Percentiles rank a stretch among this genome's conserved stretches.
phyloP scores from a whole-genome alignment of 2,113 vertebrate genomes.

The Nothoprocta perdicaria region DNA sequence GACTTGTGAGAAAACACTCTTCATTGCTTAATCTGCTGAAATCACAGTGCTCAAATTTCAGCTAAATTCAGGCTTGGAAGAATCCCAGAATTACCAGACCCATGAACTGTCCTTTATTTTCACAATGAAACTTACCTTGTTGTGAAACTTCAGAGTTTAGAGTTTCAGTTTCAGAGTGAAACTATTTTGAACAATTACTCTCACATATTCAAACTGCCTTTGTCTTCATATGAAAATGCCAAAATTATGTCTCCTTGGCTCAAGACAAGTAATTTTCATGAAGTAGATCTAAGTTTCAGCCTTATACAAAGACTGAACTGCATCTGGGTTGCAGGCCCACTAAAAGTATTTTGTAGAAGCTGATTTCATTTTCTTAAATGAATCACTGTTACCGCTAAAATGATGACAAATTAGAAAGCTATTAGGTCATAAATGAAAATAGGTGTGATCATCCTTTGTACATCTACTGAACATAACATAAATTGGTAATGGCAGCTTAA shows the following conservation, averaged over 20 bases:
- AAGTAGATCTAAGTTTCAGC: neutral
- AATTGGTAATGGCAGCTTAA: neutral
- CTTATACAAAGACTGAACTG: neutral
- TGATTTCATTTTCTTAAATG: neutral
- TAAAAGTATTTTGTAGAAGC: neutral
- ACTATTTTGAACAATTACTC: conserved; percentile 15
- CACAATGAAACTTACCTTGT: neutral
- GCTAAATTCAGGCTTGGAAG: neutral
- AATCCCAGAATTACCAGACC: neutral
- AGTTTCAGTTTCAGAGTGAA: neutral
- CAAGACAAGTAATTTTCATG: conserved; percentile 8
- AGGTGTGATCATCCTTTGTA: neutral
- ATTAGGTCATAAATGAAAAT: neutral
- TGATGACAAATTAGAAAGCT: neutral
- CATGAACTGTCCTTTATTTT: neutral
- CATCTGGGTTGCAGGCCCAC: neutral
- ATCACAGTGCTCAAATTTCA: neutral
- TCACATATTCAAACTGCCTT: neutral
- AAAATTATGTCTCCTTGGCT: neutral
- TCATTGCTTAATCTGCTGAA: neutral
- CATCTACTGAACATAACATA: neutral
- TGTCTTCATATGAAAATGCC: neutral
- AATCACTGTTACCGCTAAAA: neutral
- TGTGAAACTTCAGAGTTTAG: neutral
- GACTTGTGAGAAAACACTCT: neutral